phyloP scores from a whole-genome alignment of 2,888 invertebrate species.

The Carpatolechia fugitivella region DNA sequence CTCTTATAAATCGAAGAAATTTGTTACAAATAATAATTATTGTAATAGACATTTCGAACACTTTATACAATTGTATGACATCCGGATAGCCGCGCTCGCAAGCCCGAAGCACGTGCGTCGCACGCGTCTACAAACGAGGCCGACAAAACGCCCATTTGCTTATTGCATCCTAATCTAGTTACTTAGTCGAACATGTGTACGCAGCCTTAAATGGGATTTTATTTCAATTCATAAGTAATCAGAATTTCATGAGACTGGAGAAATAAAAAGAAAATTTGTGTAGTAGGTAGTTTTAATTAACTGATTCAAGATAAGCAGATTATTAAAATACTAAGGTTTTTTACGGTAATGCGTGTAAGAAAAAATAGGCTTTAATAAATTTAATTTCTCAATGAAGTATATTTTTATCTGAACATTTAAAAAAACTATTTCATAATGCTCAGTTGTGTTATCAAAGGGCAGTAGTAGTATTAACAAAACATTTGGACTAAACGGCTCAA shows the following conservation, averaged over 20 bases:
- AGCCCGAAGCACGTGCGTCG: constrained; percentile 48
- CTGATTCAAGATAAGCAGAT: too few relatives aligned
- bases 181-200: constrained; percentile 39
- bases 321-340: too few relatives aligned
- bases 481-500: constrained; percentile 2
- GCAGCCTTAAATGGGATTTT: constrained; percentile 35
- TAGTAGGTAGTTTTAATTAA: too few relatives aligned
- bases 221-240: constrained; percentile 21
- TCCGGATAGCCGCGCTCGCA: constrained; percentile 43
- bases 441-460: neutral
- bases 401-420: too few relatives aligned
- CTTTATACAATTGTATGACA: constrained; percentile 42
- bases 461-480: neutral
- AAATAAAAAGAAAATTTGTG: neutral
- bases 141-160: constrained; percentile 60
- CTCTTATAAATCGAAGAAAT: too few relatives aligned
- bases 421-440: too few relatives aligned
- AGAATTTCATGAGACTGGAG: neutral
- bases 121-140: constrained; percentile 62
- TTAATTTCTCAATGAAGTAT: too few relatives aligned
- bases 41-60: too few relatives aligned
- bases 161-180: constrained; percentile 63
- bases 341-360: too few relatives aligned
- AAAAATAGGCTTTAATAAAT: too few relatives aligned
- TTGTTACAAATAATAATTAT: too few relatives aligned